phyloP scores from a whole-genome alignment of 2,888 invertebrate species.

The Harpalus rubripes region DNA sequence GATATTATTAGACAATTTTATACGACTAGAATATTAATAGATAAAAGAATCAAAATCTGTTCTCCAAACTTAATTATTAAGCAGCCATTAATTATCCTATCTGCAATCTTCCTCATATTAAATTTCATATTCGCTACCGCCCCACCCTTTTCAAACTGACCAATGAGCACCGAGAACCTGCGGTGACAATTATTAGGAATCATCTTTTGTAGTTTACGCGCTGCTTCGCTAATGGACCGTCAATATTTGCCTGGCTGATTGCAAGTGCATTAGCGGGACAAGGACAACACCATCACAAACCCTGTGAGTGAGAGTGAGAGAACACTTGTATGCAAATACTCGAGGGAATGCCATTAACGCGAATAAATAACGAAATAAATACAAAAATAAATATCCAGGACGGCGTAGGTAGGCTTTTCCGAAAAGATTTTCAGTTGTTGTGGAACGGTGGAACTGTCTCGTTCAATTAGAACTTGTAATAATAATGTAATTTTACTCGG shows the following conservation, averaged over 20 bases:
- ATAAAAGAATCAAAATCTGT: too few relatives aligned
- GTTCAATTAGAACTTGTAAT: conserved; percentile 43
- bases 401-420: conserved; percentile 59
- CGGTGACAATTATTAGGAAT: conserved; percentile 65
- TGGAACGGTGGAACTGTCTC: conserved; percentile 5
- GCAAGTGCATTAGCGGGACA: conserved; percentile 66
- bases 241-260: conserved; percentile 67
- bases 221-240: conserved; percentile 62
- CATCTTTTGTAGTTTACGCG: conserved; percentile 64
- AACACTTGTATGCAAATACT: conserved; percentile 67
- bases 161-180: conserved; percentile 21
- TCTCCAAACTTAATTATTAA: conserved; percentile 38
- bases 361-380: conserved; percentile 67
- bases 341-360: conserved; percentile 66
- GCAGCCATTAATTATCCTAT: conserved; percentile 60
- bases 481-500: conserved; percentile 43
- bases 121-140: conserved; percentile 41
- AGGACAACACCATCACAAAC: conserved; percentile 38
- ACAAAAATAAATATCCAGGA: conserved; percentile 64
- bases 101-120: conserved; percentile 58
- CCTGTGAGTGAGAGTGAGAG: conserved; percentile 54
- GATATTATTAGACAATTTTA: too few relatives aligned
- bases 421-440: conserved; percentile 20
- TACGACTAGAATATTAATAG: too few relatives aligned
- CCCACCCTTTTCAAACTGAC: conserved; percentile 48